These are phyloP conservation scores for Euproctis similis DNA, from an alignment of 2,888 invertebrate genomes.

Conservation along the genomic window DNA sequence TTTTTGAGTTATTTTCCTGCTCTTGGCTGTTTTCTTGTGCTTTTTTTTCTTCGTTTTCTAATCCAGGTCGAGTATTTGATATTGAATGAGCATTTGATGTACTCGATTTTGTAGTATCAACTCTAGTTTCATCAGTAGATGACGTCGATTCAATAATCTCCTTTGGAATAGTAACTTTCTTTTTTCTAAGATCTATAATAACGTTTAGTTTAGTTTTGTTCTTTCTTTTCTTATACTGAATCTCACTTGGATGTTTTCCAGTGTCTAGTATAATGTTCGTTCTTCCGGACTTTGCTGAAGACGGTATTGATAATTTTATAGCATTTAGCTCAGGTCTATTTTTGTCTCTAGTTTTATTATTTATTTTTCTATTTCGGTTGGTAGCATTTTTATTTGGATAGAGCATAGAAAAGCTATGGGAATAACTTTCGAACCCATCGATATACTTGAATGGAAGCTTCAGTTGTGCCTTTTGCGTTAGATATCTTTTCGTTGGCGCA, in stretches of 20 bases:
- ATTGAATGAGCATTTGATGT: too few species aligned
- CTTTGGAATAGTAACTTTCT: too few species aligned
- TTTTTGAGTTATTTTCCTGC: background rate
- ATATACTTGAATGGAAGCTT: conserved; percentile 3
- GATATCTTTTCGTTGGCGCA: conserved; percentile 5
- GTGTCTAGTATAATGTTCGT: conserved; percentile 32
- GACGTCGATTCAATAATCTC: too few species aligned
- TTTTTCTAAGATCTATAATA: conserved; percentile 4
- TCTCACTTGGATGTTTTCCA: conserved; percentile 2
- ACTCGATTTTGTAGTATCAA: too few species aligned
- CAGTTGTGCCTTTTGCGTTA: conserved; percentile 9
- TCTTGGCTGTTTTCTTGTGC: too few species aligned
- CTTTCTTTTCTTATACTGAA: background rate
- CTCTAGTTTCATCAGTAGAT: too few species aligned
- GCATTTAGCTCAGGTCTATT: conserved; percentile 6
- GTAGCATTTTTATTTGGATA: background rate
- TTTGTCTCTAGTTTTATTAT: conserved; percentile 3
- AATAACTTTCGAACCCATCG: conserved; percentile 2
- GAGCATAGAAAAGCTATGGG: background rate
- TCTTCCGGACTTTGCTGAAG: conserved; percentile 9
- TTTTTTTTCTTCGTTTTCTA: too few species aligned
- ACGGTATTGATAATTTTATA: conserved; percentile 20
- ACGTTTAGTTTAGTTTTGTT: conserved; percentile 8
- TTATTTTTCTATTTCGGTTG: background rate
- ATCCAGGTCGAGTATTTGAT: too few species aligned